Base-by-base conservation (phyloP, 2,113 vertebrate species). In the Pedionomus torquatus region DNA sequence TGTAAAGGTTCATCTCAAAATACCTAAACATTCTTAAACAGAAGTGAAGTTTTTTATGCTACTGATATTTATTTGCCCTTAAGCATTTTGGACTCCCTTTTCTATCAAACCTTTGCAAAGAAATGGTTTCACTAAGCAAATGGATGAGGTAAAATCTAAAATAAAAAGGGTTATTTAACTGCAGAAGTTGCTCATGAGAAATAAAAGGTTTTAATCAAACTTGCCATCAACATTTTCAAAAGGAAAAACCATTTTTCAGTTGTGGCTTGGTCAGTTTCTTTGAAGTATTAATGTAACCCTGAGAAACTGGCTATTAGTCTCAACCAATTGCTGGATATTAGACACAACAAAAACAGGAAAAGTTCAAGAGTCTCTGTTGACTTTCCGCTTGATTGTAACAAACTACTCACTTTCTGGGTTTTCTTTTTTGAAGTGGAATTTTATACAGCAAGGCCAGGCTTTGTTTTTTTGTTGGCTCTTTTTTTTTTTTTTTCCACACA, bases 281-380 rank as follows among this genome's bases (percentile, higher is more conserved):
- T 96, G 89, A 95, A 94, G 83, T 93, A 94, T 93, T 95, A 96
- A 92, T 82, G 89, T 89, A 96, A 93, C 83, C 90, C 93, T 95
- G 96, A 94, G 96, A 96, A 96, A 93, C 76, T 65, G 80, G 44
- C 94, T 93, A 90, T 95, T 96, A 92, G 81, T 82, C 86, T 95
- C 76, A 85, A 95, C 72, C 49, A 90, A 63, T 96, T 94, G 84
- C 95, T 95, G 95, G 91, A 95, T 81, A 79, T 93, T 76, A 97
- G 95, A 97, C 96, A 94, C 94, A 97, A 97, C 96, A 97, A 96
- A 97, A 97, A 95, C 96, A 96, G 95, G 96, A 97, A 97, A 95
- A 97, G 86, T 97, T 97, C 81, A 92, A 95, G 89, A 96, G 95
- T 97, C 92, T 97, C 92, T 92, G 91, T 93, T 93, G 95, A 95